Percentiles rank a stretch among this genome's conserved stretches.
Conservation (phyloP, 2,113 vertebrate genomes). For the Gnathonemus echidnorhynchus region DNA sequence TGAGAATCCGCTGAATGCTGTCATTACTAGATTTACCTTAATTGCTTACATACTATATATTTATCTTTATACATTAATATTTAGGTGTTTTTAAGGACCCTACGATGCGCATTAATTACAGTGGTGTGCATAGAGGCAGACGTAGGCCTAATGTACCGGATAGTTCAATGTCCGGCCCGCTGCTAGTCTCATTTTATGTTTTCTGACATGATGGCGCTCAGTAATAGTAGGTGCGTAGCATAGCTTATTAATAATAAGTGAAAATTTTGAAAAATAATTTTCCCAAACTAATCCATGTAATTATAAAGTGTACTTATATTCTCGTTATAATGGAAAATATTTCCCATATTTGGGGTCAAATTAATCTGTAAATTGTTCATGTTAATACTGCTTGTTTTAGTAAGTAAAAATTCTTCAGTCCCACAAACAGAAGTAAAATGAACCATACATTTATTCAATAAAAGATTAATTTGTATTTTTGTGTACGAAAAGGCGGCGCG, state of each 20-base stretch:
- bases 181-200: not conserved
- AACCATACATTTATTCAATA: not conserved
- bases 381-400: not conserved
- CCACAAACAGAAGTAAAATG: not conserved
- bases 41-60: not conserved
- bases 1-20: not conserved
- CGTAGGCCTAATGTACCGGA: not conserved
- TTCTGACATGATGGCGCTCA: not conserved
- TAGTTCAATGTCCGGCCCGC: not conserved
- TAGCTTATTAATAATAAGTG: not conserved
- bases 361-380: not conserved
- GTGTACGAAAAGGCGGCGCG: not conserved
- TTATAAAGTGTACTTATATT: not conserved
- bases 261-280: not conserved
- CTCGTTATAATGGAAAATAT: not conserved
- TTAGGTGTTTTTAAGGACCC: not conserved
- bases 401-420: not conserved
- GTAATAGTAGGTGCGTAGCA: not conserved
- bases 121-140: not conserved
- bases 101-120: not conserved
- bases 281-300: not conserved
- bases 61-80: not conserved
- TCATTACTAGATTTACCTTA: not conserved
- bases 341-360: not conserved
- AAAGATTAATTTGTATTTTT: not conserved